Evolutionary conservation across 2,888 invertebrate species (phyloP).

Genomic region (Tethea ocularis): DNA sequence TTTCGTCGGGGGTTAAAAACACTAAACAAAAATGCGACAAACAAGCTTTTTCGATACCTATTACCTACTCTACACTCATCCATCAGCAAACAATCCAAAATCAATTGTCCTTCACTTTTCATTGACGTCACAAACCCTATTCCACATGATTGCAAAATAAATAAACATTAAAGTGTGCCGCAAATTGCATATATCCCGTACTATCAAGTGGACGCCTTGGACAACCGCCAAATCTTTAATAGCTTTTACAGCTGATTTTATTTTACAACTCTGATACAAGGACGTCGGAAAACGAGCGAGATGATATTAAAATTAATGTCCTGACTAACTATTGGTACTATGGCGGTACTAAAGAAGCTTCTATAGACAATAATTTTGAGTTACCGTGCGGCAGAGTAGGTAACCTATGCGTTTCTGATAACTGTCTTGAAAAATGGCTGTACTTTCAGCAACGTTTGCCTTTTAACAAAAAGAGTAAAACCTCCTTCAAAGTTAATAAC

Average conservation of each 20-base stretch:
- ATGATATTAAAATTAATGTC: not conserved
- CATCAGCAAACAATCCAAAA: not conserved
- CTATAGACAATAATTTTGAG: not conserved
- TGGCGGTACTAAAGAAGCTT: not conserved
- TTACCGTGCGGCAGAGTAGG: too few relatives aligned
- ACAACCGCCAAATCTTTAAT: conserved; percentile 10
- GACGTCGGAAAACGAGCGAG: not conserved
- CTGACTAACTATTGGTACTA: not conserved
- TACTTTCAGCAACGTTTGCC: too few relatives aligned
- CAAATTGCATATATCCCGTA: conserved; percentile 3
- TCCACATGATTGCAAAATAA: conserved; percentile 6
- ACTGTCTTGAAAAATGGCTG: too few relatives aligned
- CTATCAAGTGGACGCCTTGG: conserved; percentile 1
- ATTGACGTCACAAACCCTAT: conserved; percentile 1
- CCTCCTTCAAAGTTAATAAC: too few relatives aligned
- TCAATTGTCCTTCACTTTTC: not conserved
- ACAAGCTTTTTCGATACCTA: too few relatives aligned
- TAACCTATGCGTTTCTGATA: too few relatives aligned
- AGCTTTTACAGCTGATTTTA: conserved; percentile 14
- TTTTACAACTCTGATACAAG: conserved; percentile 10
- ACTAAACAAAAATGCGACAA: too few relatives aligned
- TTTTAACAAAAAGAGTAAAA: too few relatives aligned
- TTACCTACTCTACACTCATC: too few relatives aligned
- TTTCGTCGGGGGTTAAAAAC: too few relatives aligned
- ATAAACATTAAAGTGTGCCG: conserved; percentile 8